A percentile compares a stretch with the other conserved stretches of the same genome.
These are phyloP conservation scores for Staurois parvus DNA, from an alignment of 2,797 vertebrate species.

Conservation along the genomic window DNA sequence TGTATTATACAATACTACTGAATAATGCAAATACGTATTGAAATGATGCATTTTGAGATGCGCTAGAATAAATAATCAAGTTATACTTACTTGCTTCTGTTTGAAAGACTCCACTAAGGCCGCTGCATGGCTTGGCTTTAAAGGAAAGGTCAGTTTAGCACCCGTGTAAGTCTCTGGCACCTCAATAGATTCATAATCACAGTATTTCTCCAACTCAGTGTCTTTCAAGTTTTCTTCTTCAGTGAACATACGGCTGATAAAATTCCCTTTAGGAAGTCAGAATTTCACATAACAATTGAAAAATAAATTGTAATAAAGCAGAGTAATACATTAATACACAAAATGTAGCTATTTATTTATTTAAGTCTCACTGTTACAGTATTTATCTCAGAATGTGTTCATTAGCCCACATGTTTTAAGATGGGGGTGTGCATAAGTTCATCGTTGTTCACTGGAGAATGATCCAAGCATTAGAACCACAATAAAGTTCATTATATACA, in stretches of 20 bases:
- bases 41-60: too few species aligned
- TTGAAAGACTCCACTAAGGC: slow-evolving; percentile 91
- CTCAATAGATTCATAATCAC: slow-evolving; percentile 82
- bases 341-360: too few species aligned
- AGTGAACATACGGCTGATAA: slow-evolving; percentile 86
- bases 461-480: too few species aligned
- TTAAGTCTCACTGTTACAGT: too few species aligned
- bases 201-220: slow-evolving; percentile 78
- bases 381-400: too few species aligned
- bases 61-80: not conserved
- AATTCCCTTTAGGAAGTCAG: slow-evolving; percentile 76
- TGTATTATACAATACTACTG: too few species aligned
- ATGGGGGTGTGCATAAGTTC: too few species aligned
- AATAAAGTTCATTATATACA: too few species aligned
- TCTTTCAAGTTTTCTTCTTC: slow-evolving; percentile 79
- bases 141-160: slow-evolving; percentile 86
- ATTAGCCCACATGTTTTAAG: too few species aligned
- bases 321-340: not conserved
- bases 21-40: too few species aligned
- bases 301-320: not conserved
- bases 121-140: slow-evolving; percentile 82
- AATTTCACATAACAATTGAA: not conserved
- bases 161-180: slow-evolving; percentile 83
- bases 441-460: too few species aligned
- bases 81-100: slow-evolving; percentile 86